phyloP scores from a whole-genome alignment of 2,113 vertebrate species.

The Campylomormyrus numenius region DNA sequence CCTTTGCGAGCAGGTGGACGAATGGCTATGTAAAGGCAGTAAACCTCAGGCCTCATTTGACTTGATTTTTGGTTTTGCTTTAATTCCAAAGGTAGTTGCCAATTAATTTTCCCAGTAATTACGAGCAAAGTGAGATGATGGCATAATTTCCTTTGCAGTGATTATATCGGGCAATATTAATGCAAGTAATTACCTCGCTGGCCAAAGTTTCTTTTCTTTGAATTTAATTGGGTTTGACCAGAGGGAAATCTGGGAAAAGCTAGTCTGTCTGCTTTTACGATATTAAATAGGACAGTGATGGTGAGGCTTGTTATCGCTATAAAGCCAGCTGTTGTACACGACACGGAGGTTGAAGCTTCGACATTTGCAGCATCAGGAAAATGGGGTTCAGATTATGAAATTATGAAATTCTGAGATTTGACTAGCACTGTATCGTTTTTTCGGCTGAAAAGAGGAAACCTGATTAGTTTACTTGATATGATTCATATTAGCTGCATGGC shows the following conservation, averaged over 20 bases:
- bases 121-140: slow-evolving; percentile 14
- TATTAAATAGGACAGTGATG: slow-evolving; percentile 23
- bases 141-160: slow-evolving; percentile 20
- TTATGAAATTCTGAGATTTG: neutral
- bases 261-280: neutral
- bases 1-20: neutral
- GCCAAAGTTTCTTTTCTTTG: slow-evolving; percentile 24
- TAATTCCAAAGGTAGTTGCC: slow-evolving; percentile 7
- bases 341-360: neutral
- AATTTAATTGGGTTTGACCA: slow-evolving; percentile 24
- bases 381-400: neutral
- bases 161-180: slow-evolving; percentile 31
- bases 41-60: neutral
- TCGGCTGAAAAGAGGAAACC: neutral
- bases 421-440: neutral
- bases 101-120: neutral
- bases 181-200: slow-evolving; percentile 23
- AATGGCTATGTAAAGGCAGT: neutral
- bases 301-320: slow-evolving; percentile 13
- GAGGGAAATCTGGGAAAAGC: slow-evolving; percentile 19
- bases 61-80: slow-evolving; percentile 5
- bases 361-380: slow-evolving; percentile 6
- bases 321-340: slow-evolving; percentile 3
- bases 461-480: neutral
- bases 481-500: neutral